Evolutionary conservation across 2,888 invertebrate species (phyloP).

Genomic region (Ferrisia virgata): DNA sequence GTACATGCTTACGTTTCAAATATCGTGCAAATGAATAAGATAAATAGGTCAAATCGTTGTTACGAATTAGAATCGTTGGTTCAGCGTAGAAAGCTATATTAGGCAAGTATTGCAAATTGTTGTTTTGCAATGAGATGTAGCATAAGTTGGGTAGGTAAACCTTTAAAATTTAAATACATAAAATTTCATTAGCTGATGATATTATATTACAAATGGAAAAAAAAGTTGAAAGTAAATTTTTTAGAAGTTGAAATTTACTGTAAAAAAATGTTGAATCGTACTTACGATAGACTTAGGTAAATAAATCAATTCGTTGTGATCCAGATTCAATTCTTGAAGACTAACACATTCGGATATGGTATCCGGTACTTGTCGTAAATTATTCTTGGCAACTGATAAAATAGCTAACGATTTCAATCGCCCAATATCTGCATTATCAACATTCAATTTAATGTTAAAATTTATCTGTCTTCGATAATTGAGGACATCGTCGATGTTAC

Average conservation of each 20-base stretch:
- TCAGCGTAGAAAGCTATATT: conserved; percentile 54
- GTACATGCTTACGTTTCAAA: conserved; percentile 4
- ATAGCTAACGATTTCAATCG: not conserved
- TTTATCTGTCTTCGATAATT: not conserved
- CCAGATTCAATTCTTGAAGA: not conserved
- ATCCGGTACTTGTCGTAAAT: not conserved
- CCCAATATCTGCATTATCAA: not conserved
- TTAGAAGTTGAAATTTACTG: not conserved
- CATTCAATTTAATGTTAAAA: not conserved
- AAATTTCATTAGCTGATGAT: too few species aligned
- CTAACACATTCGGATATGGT: not conserved
- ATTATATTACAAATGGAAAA: too few species aligned
- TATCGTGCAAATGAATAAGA: not conserved
- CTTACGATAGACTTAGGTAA: not conserved
- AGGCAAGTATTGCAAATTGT: conserved; percentile 70
- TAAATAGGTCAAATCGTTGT: conserved; percentile 19
- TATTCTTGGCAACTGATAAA: not conserved
- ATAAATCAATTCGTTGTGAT: not conserved
- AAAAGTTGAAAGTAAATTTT: not conserved
- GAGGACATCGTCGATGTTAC: too few species aligned
- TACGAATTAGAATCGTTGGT: not conserved
- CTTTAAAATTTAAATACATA: too few species aligned
- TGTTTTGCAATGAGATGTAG: conserved; percentile 69
- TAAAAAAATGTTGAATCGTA: not conserved
- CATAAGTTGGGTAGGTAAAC: conserved; percentile 57